These are phyloP conservation scores for Pseudoips prasinana DNA, from an alignment of 2,888 invertebrate species.

Conservation along the genomic window DNA sequence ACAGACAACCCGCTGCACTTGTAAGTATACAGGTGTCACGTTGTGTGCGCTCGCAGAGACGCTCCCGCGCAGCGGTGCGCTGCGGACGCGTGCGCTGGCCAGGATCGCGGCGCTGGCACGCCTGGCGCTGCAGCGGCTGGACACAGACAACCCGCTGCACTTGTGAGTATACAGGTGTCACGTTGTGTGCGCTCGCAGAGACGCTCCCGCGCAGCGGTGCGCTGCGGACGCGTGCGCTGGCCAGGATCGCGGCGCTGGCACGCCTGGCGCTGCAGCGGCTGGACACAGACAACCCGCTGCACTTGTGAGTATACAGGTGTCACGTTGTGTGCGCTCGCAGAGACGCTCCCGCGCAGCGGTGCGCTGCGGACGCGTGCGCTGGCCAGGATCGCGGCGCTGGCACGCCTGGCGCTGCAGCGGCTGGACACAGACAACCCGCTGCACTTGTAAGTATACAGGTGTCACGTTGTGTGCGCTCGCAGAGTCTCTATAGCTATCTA, in stretches of 20 bases:
- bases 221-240: constrained; percentile 59
- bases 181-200: constrained; percentile 46
- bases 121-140: constrained; percentile 57
- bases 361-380: constrained; percentile 59
- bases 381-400: constrained; percentile 62
- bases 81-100: constrained; percentile 58
- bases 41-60: constrained; percentile 49
- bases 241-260: constrained; percentile 66
- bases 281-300: constrained; percentile 61
- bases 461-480: constrained; percentile 47
- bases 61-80: constrained; percentile 55
- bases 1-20: constrained; percentile 63
- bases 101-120: constrained; percentile 66
- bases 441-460: constrained; percentile 64
- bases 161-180: constrained; percentile 52
- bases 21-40: constrained; percentile 47
- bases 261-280: constrained; percentile 57
- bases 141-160: constrained; percentile 63
- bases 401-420: constrained; percentile 57
- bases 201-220: constrained; percentile 56
- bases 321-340: constrained; percentile 46
- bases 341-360: constrained; percentile 57
- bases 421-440: constrained; percentile 62
- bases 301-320: constrained; percentile 64
- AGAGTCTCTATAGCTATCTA: constrained; percentile 45